Base-by-base conservation (phyloP, 37 sponge, comb jelly and placozoan genomes). In the Tethya wilhelma region DNA sequence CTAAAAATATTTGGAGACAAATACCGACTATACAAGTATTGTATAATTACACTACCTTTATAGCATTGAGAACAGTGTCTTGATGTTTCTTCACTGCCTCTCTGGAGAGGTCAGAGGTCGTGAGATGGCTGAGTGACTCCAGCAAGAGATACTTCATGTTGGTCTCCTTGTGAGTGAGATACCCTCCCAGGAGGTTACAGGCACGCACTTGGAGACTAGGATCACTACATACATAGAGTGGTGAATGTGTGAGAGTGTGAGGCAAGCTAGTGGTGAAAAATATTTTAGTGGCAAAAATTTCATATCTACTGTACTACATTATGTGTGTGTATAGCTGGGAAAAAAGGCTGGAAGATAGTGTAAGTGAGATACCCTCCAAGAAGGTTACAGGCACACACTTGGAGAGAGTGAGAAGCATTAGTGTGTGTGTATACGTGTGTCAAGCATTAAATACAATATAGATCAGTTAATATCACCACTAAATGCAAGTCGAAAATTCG, bases 41-140 rank as follows among this genome's bases (percentile, higher is more conserved):
- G n/a, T n/a, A n/a, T n/a, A n/a, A n/a, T n/a, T n/a, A n/a, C n/a
- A n/a, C n/a, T 44, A 93, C 96, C 90, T 94, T 89, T 17, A 97
- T 78, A 9, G 92, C 67, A 4, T 72, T 41, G 12, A 97, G 64
- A 33, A 97, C 98, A 29, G 86, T 87, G 33, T 90, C 91, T 63
- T 95, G 95, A 56, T 97, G 98, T 70, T 95, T 97, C 85, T 79
- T 89, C 5, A 97, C 95, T 8, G 98, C 95, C 17, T 92, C 93
- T 58, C 84, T 80, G 11, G 93, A 86, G 49, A 92, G 86, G 42
- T 90, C 95, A 29, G 95, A 91, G 26, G 73, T 79, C 0, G 95
- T 92, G 25, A 97, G 79, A 36, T 77, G 69, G 53, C 93, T 84
- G 80, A 97, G 79, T 20, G 78, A 72, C 82, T 97, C 98, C 70